Conservation (phyloP, 2,888 invertebrate species). For the Acleris laterana region DNA sequence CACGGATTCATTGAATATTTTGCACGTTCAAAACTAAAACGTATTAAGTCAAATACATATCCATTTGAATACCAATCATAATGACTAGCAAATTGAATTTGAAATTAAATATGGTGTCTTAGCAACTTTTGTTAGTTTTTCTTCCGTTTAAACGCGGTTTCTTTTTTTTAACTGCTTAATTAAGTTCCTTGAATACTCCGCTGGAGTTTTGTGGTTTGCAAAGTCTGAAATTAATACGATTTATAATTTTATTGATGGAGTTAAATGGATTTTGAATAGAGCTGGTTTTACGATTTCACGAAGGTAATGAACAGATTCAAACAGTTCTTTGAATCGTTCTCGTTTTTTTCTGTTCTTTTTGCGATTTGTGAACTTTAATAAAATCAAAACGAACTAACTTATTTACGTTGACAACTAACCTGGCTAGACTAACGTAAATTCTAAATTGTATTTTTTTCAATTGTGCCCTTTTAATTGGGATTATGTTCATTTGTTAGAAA, state of each 20-base stretch:
- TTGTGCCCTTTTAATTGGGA: too few species aligned
- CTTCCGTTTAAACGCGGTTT: not conserved
- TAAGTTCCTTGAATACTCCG: conserved; percentile 11
- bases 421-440: too few species aligned
- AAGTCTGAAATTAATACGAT: conserved; percentile 13
- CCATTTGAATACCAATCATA: not conserved
- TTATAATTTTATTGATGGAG: conserved; percentile 7
- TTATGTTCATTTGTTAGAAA: too few species aligned
- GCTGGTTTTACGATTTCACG: too few species aligned
- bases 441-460: too few species aligned
- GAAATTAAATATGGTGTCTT: not conserved
- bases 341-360: not conserved
- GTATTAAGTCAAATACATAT: not conserved
- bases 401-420: too few species aligned
- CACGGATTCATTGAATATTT: conserved; percentile 24
- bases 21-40: not conserved
- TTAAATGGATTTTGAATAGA: not conserved
- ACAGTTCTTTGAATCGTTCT: not conserved
- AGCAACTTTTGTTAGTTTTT: too few species aligned
- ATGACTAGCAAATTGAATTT: not conserved
- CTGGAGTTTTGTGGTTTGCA: conserved; percentile 13
- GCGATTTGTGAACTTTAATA: not conserved
- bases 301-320: not conserved
- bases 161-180: conserved; percentile 15
- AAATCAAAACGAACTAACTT: not conserved